Evolutionary conservation across 1,140 invertebrate genomes (phyloP), one percentile per base, ranked within the genome.

Genomic region (Oncopodura yosiiana): DNA sequence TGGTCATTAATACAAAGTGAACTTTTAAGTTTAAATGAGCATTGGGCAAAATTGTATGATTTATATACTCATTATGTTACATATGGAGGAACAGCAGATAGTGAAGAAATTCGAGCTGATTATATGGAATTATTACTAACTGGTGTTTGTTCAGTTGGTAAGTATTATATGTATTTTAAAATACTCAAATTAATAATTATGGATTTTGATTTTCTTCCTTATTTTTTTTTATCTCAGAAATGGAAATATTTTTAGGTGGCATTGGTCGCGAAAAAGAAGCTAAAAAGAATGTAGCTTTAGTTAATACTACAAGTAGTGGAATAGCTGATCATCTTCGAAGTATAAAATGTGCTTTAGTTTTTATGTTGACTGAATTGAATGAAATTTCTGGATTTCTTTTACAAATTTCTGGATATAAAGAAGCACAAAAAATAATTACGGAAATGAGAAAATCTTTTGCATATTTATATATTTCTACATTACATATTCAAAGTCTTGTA

Each of bases 1-100:
- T 61, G 59, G 59, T 55, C 59, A 19, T 11, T 57, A 3, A 50
- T 61, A 32, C 53, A 53, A 41, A 37, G 49, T 4, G 59, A 61
- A 38, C 18, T 61, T 3, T 27, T 2, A 1, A 54, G 50, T 45
- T 29, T 61, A 26, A 61, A 54, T 26, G 59, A 61, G 3, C 50
- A 56, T 18, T 61, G 59, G 59, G 24, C 30, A 2, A 46, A 51
- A 21, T 30, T 61, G 1, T 45, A 53, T 0, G 59, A 61, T 32
- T 32, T 61, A 6, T 57, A 61, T 34, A 48, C 24, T n/a, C 26
- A 19, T 21, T 61, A 61, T 50, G 49, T 61, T 49, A 56, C 59
- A 1, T 61, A 52, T 32, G 54, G 54, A 18, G 30, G 37, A 9
- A 27, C 34, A 5, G 23, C 36, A 14, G 42, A 44, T 19, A 56